Conservation (phyloP, 2,797 vertebrate species). For the Cossypha caffra region DNA sequence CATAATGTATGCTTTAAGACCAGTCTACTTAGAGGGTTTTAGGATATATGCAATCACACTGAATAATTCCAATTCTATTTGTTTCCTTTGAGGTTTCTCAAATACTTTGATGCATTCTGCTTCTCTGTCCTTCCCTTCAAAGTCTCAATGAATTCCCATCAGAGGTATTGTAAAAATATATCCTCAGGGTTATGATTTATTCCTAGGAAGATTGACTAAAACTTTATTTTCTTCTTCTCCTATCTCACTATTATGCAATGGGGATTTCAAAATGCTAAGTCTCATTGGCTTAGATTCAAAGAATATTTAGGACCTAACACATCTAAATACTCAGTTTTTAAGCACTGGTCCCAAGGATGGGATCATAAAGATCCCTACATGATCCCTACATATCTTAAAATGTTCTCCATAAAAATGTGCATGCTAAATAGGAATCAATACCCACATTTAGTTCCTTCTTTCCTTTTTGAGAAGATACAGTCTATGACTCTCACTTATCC, state of each 20-base stretch:
- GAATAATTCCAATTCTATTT: conserved; percentile 19
- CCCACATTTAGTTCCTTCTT: not conserved
- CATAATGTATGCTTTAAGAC: not conserved
- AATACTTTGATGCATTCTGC: conserved; percentile 19
- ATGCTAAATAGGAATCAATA: not conserved
- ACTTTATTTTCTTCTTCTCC: not conserved
- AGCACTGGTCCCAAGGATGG: not conserved
- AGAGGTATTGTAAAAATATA: conserved; percentile 18
- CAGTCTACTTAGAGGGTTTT: not conserved
- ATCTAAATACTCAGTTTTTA: not conserved
- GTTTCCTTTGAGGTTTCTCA: conserved; percentile 23
- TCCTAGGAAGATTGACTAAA: not conserved
- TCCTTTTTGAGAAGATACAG: not conserved
- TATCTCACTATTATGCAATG: not conserved
- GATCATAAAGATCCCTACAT: not conserved
- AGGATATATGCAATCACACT: not conserved
- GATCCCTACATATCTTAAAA: not conserved
- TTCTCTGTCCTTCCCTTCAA: conserved; percentile 22
- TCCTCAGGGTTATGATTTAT: conserved; percentile 34
- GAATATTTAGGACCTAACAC: not conserved
- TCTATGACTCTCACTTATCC: not conserved
- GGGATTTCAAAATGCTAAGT: not conserved
- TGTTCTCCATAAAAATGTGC: not conserved
- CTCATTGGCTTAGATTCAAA: conserved; percentile 25
- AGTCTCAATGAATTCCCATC: not conserved